Evolutionary conservation across 1,140 invertebrate genomes (phyloP).

Genomic region (Callitettix versicolor): DNA sequence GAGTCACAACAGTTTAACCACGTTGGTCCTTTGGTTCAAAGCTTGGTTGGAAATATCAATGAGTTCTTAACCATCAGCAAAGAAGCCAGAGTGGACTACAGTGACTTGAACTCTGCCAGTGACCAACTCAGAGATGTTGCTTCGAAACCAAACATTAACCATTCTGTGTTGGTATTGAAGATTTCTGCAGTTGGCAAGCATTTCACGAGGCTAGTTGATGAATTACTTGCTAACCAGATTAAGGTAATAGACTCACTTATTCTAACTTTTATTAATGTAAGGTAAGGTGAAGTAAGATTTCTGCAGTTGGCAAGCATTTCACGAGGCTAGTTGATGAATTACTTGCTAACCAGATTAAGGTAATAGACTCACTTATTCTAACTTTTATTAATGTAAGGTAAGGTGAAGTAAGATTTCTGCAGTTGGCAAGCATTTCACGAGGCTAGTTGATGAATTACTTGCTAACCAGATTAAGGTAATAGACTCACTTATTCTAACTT

Average conservation of each 20-base stretch:
- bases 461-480: no score
- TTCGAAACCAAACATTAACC: slow-evolving; percentile 7
- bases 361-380: no score
- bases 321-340: no score
- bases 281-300: no score
- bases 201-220: slow-evolving; percentile 37
- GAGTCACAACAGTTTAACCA: slow-evolving; percentile 26
- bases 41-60: slow-evolving; percentile 27
- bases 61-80: slow-evolving; percentile 25
- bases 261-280: no score
- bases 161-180: slow-evolving; percentile 21
- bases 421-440: no score
- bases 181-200: slow-evolving; percentile 32
- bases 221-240: slow-evolving; percentile 29
- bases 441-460: no score
- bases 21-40: slow-evolving; percentile 27
- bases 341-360: no score
- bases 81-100: not conserved
- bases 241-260: slow-evolving; percentile 25
- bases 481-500: no score
- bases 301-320: no score
- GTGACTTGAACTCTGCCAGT: slow-evolving; percentile 15
- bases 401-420: no score
- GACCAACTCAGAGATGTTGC: slow-evolving; percentile 17
- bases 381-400: no score